Conservation (phyloP, 2,113 vertebrate genomes). For the Cacatua alba region DNA sequence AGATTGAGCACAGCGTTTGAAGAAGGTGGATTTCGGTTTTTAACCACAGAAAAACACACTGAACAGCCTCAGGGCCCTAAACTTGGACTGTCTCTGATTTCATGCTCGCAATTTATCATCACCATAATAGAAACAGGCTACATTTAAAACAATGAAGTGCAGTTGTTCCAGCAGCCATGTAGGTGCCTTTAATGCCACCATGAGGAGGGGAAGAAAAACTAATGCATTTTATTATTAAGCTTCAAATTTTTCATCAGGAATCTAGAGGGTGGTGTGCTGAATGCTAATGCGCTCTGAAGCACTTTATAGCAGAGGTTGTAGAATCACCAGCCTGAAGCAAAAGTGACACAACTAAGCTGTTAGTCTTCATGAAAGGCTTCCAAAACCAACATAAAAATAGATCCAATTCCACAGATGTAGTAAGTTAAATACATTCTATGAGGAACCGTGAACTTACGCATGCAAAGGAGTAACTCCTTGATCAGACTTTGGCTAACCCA, state of each 20-base stretch:
- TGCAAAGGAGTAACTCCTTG: not conserved
- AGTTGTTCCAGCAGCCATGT: not conserved
- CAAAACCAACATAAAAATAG: not conserved
- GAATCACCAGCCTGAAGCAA: not conserved
- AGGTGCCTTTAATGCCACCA: not conserved
- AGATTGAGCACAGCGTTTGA: not conserved
- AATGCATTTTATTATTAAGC: not conserved
- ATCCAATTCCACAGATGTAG: not conserved
- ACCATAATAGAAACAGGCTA: not conserved
- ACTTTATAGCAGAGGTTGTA: not conserved
- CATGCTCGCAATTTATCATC: not conserved
- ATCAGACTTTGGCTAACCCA: not conserved
- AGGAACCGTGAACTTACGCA: not conserved
- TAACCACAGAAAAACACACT: not conserved
- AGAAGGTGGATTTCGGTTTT: not conserved
- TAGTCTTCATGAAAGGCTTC: not conserved
- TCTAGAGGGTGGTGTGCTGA: not conserved
- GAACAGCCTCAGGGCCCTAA: not conserved
- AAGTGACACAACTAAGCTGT: not conserved
- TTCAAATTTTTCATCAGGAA: not conserved
- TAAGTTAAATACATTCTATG: not conserved
- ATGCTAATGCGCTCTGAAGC: not conserved
- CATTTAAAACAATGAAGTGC: not conserved
- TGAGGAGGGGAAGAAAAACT: not conserved
- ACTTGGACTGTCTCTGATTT: not conserved